Evolutionary conservation across 2,113 vertebrate genomes (phyloP).

Genomic region (Baryphthengus martii): DNA sequence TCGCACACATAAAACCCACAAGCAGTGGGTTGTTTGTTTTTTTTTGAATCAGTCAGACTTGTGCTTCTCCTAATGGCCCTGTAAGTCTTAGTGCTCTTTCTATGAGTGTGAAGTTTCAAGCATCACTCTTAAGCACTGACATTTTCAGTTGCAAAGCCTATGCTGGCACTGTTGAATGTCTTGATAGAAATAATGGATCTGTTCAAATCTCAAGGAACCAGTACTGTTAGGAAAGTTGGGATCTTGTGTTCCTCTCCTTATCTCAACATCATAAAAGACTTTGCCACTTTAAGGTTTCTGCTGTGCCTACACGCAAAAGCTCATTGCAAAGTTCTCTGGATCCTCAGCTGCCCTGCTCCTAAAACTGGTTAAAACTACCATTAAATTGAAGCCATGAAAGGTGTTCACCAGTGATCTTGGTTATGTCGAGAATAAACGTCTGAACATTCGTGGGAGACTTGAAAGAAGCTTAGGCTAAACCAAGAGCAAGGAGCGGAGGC

Average conservation of each 20-base stretch:
- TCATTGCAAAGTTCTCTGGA: not conserved
- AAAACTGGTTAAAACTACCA: not conserved
- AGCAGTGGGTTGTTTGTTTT: too few species aligned
- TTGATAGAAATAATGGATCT: rapidly evolving
- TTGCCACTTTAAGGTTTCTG: not conserved
- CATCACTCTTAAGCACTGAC: rapidly evolving
- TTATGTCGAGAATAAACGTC: not conserved
- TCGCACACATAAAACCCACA: rapidly evolving
- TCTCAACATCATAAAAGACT: not conserved
- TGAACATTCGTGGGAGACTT: not conserved
- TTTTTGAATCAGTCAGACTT: not conserved
- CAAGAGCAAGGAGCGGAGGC: not conserved
- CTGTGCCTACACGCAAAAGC: not conserved
- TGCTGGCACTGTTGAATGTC: not conserved
- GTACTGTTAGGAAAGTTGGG: not conserved
- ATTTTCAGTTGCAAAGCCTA: not conserved
- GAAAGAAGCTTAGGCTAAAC: not conserved
- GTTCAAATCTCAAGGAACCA: not conserved
- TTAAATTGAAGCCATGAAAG: not conserved
- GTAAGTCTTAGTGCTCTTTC: not conserved
- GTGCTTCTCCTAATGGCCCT: not conserved
- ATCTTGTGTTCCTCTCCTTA: not conserved
- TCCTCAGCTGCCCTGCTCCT: not conserved
- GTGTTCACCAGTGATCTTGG: not conserved
- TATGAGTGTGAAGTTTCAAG: not conserved